Evolutionary conservation across 2,797 vertebrate species (phyloP).

Genomic region (Xenops minutus): DNA sequence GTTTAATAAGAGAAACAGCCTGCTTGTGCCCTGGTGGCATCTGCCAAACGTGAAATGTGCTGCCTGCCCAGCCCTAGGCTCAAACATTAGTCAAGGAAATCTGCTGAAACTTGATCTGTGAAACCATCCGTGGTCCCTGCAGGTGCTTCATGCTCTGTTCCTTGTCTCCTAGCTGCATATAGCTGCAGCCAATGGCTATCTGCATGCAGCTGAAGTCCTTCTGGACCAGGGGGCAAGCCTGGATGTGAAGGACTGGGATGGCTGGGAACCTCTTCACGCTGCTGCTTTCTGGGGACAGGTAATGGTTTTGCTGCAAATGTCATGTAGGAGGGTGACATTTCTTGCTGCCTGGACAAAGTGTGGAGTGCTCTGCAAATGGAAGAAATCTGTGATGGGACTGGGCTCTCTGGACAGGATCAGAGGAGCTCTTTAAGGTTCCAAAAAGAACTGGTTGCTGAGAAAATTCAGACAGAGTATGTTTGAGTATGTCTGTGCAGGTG

Average conservation of each 20-base stretch:
- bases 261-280: constrained; percentile 95
- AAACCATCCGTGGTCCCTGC: not conserved
- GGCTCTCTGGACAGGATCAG: not conserved
- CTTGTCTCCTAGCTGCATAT: constrained; percentile 86
- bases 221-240: constrained; percentile 90
- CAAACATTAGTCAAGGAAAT: not conserved
- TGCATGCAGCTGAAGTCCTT: constrained; percentile 90
- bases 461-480: not conserved
- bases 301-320: not conserved
- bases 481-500: not conserved
- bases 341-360: not conserved
- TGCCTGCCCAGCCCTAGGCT: not conserved
- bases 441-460: not conserved
- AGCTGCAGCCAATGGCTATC: constrained; percentile 90
- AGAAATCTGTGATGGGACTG: not conserved
- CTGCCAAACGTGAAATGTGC: not conserved
- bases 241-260: constrained; percentile 89
- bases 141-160: constrained; percentile 28
- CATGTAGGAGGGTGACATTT: not conserved
- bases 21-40: not conserved
- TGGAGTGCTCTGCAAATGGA: not conserved
- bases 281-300: constrained; percentile 99
- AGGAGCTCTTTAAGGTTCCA: not conserved
- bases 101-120: not conserved
- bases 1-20: not conserved